phyloP scores from a whole-genome alignment of 2,797 vertebrate genomes.

The Neosilurus mollespiculum region DNA sequence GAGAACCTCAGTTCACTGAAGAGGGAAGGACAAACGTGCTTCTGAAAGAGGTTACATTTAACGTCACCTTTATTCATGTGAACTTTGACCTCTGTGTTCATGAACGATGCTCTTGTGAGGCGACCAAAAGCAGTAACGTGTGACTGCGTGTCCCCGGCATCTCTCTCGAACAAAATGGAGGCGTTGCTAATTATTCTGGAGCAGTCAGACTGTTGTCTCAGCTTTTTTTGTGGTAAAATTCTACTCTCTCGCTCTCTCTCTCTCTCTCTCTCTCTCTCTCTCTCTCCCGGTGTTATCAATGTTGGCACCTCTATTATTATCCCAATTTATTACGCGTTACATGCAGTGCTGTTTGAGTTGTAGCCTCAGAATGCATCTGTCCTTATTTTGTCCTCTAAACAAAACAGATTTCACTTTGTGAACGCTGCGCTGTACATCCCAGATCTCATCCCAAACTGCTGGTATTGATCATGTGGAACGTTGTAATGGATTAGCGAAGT shows the following conservation, averaged over 20 bases:
- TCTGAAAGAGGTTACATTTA: not conserved
- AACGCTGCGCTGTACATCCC: not conserved
- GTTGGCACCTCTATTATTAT: not conserved
- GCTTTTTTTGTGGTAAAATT: not conserved
- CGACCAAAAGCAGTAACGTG: not conserved
- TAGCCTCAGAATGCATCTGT: not conserved
- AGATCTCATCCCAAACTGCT: not conserved
- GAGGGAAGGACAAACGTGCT: not conserved
- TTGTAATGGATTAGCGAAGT: not conserved
- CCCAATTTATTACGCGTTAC: not conserved
- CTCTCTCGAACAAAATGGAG: not conserved
- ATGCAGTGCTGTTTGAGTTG: not conserved
- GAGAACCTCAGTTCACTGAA: not conserved
- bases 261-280: not conserved
- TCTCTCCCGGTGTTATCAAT: not conserved
- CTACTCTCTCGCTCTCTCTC: not conserved
- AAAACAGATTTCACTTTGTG: not conserved
- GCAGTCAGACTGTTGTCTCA: not conserved
- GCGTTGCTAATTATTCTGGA: not conserved
- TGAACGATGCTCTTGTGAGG: not conserved
- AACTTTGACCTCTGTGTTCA: not conserved
- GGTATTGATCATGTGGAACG: not conserved
- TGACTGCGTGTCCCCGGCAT: not conserved
- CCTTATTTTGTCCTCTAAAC: conserved; percentile 1
- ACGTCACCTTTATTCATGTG: not conserved